Evolutionary conservation across 2,113 vertebrate species (phyloP).

Genomic region (Solea senegalensis): DNA sequence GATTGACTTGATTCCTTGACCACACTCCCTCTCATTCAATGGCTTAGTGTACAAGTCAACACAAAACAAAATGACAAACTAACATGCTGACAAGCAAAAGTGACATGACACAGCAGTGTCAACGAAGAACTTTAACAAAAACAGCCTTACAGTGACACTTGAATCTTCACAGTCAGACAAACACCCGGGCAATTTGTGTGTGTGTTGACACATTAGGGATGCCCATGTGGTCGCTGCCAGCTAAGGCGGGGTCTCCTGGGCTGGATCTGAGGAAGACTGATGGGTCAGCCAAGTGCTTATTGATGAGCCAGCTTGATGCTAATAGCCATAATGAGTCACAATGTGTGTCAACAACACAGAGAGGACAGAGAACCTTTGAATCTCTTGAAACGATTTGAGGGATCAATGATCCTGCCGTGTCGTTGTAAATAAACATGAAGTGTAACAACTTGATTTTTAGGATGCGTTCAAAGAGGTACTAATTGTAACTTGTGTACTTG

Average conservation of each 20-base stretch:
- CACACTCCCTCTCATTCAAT: conserved; percentile 16
- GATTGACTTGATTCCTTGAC: no score
- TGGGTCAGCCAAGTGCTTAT: conserved; percentile 76
- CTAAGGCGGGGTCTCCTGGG: conserved; percentile 54
- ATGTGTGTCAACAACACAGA: conserved; percentile 72
- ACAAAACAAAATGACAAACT: conserved; percentile 37
- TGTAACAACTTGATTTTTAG: conserved; percentile 25
- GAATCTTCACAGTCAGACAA: conserved; percentile 30
- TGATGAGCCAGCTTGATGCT: conserved; percentile 80
- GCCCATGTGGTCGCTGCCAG: conserved; percentile 10
- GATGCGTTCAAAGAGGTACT: conserved; percentile 16
- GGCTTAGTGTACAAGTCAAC: conserved; percentile 41
- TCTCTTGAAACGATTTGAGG: conserved; percentile 73
- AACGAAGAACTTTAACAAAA: conserved; percentile 29
- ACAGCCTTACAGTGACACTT: conserved; percentile 21
- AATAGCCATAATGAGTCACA: conserved; percentile 77
- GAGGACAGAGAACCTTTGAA: conserved; percentile 77
- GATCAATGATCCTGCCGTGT: conserved; percentile 61
- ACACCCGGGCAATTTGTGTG: conserved; percentile 5
- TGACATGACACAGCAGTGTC: conserved; percentile 29
- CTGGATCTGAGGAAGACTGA: conserved; percentile 66
- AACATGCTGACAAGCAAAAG: conserved; percentile 47
- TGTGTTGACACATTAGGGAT: conserved; percentile 59
- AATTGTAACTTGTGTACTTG: conserved; percentile 22
- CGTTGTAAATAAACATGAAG: conserved; percentile 52